phyloP scores from a whole-genome alignment of 2,113 vertebrate species.

The Chionis minor region DNA sequence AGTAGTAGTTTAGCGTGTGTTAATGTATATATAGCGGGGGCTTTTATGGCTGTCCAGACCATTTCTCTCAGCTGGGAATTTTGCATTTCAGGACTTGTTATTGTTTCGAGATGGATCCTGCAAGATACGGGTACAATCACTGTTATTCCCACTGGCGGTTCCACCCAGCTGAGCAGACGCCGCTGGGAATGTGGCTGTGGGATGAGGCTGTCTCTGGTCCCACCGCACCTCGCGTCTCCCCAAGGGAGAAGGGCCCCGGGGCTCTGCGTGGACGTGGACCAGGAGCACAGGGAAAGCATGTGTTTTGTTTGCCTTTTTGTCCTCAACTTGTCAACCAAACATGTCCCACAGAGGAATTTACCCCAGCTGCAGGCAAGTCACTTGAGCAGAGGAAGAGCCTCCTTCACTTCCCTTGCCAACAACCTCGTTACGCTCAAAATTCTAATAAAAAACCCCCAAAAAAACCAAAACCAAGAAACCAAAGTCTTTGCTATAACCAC shows the following conservation, averaged over 20 bases:
- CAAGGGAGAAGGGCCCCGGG: neutral
- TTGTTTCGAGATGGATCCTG: neutral
- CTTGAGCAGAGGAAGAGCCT: neutral
- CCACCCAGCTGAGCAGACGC: neutral
- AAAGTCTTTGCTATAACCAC: neutral
- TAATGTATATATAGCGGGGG: neutral
- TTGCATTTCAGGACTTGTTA: neutral
- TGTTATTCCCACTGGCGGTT: neutral
- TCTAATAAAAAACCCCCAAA: neutral
- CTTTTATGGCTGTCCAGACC: neutral
- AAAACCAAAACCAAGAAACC: neutral
- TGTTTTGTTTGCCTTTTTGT: no score
- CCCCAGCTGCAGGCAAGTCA: neutral
- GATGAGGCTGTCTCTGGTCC: fast-evolving
- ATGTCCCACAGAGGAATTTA: neutral
- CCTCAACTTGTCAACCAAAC: neutral
- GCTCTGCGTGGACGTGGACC: fast-evolving
- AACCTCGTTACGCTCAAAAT: neutral
- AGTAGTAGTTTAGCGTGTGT: neutral
- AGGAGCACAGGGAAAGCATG: fast-evolving
- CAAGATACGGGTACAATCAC: fast-evolving
- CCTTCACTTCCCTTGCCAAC: neutral
- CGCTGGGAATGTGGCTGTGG: fast-evolving
- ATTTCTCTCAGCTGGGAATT: neutral
- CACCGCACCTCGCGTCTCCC: no score